Percentiles rank a stretch among this genome's conserved stretches.
These are phyloP conservation scores for Periophthalmodon schlosseri DNA, from an alignment of 2,113 vertebrate species.

Conservation along the genomic window DNA sequence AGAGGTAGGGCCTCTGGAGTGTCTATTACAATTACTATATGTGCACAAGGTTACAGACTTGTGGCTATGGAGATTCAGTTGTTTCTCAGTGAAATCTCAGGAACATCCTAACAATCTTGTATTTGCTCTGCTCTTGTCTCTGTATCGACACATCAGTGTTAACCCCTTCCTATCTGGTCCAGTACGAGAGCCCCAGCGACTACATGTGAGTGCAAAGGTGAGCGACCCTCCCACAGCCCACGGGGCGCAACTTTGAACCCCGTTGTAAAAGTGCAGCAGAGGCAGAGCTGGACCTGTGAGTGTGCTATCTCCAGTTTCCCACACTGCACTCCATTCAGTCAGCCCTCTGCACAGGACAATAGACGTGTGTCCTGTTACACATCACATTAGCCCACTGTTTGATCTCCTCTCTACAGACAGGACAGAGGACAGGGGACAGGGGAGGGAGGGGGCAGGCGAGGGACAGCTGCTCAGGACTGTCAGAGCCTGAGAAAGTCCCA, in stretches of 20 bases:
- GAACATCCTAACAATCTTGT: conserved; percentile 10
- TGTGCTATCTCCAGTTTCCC: conserved; percentile 85
- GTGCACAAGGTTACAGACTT: background rate
- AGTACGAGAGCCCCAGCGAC: conserved; percentile 55
- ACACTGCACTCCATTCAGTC: conserved; percentile 82
- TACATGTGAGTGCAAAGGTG: conserved; percentile 66
- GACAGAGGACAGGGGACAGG: conserved; percentile 26
- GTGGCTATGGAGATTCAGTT: no score
- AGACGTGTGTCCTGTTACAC: conserved; percentile 93
- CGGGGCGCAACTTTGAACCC: conserved; percentile 56
- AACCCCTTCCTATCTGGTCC: conserved; percentile 44
- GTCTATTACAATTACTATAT: no score
- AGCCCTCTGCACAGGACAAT: conserved; percentile 79
- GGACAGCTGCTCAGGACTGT: conserved; percentile 84
- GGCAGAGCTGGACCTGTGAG: conserved; percentile 76
- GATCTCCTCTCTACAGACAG: conserved; percentile 74
- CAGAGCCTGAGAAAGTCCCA: conserved; percentile 75
- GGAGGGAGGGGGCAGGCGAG: conserved; percentile 55
- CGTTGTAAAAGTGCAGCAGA: conserved; percentile 69
- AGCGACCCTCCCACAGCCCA: conserved; percentile 62
- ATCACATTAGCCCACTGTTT: conserved; percentile 86
- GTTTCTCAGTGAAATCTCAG: background rate
- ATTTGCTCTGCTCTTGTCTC: background rate
- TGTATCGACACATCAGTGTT: conserved; percentile 42
- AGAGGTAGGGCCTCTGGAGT: background rate